These are phyloP conservation scores for Ditylenchus dipsaci DNA, from an alignment of 1,140 invertebrate species.

Conservation along the genomic window DNA sequence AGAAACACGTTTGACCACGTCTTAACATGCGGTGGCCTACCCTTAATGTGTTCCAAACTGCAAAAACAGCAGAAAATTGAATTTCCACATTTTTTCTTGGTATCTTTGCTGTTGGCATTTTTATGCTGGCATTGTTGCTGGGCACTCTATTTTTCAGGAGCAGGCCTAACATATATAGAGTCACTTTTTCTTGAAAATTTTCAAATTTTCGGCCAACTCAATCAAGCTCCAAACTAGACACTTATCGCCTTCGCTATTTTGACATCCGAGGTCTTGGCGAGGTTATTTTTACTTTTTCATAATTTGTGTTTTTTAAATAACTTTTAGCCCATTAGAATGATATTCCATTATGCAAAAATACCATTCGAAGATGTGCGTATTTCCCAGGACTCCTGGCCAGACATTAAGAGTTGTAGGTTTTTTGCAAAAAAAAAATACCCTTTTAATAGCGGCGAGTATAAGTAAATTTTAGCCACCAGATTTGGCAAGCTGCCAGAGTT, in stretches of 20 bases:
- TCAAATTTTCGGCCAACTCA: background rate
- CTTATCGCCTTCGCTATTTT: slow-evolving; percentile 2
- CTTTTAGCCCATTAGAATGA: background rate
- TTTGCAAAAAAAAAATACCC: background rate
- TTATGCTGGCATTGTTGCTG: too few species aligned
- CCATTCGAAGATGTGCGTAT: background rate
- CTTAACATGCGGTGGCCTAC: too few species aligned
- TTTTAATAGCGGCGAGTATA: background rate
- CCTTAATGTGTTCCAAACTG: too few species aligned
- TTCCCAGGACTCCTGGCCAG: background rate
- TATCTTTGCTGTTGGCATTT: too few species aligned
- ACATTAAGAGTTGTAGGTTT: background rate
- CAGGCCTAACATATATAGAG: too few species aligned
- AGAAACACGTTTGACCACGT: too few species aligned
- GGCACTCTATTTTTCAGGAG: too few species aligned
- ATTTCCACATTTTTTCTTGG: too few species aligned
- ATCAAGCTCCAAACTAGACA: background rate
- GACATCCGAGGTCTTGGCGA: background rate
- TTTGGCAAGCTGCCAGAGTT: background rate
- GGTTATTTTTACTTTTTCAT: too few species aligned
- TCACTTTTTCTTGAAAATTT: too few species aligned
- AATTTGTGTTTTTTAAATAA: too few species aligned
- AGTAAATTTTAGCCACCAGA: background rate
- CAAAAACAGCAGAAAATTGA: too few species aligned
- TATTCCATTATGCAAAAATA: background rate